Evolutionary conservation across 1,140 invertebrate genomes (phyloP), one percentile per base, ranked within the genome.

Genomic region (Xylocopa sonorina): DNA sequence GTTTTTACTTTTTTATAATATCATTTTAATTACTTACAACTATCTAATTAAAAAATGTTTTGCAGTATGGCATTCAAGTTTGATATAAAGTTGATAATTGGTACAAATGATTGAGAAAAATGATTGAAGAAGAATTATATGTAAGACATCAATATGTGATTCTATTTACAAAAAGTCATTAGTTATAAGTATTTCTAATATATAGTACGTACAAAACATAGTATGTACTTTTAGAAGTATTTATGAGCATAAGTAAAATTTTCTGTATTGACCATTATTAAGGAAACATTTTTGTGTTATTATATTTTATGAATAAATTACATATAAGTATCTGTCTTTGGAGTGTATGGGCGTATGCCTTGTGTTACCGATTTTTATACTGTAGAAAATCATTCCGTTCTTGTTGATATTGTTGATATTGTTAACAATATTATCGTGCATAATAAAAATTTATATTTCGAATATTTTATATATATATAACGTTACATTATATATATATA

Each of bases 401-500:
- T 69, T 58, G 69, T 50, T 27, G 53, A 60, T 69, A 69, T 69
- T 69, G 64, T 69, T 60, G n/a, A n/a, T n/a, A n/a, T n/a, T n/a
- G n/a, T n/a, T n/a, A n/a, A n/a, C n/a, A 77, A 50, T 7, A n/a
- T 29, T 24, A 50, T 48, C 24, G 24, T 27, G 60, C 29, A 18
- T 60, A 77, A 77, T 77, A 77, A 77, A 77, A 77, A 32, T n/a
- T 58, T 21, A n/a, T n/a, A n/a, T n/a, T n/a, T n/a, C n/a, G n/a
- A n/a, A n/a, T n/a, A n/a, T n/a, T n/a, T n/a, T n/a, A n/a, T n/a
- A n/a, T n/a, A n/a, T n/a, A n/a, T n/a, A n/a, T n/a, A n/a, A n/a
- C 38, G 50, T 55, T 69, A 68, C 74, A 69, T 69, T 55, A 58
- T 48, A 69, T 16, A 27, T 29, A 38, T 21, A 4, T 53, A 50